Evolutionary conservation across 2,113 vertebrate species (phyloP).

Genomic region (Falco punctatus): DNA sequence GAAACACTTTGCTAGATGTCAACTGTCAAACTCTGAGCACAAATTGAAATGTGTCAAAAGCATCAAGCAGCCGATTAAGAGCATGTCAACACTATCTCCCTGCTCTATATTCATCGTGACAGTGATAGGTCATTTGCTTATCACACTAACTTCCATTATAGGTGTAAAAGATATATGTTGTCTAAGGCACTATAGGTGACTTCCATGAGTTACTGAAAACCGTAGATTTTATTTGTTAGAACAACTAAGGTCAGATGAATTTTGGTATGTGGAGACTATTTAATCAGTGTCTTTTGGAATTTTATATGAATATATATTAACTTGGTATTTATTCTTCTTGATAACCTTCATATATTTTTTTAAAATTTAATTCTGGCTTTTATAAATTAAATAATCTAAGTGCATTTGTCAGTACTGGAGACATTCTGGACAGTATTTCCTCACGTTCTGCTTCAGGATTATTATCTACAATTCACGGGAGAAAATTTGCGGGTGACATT

Average conservation of each 20-base stretch:
- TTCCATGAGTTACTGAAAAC: not conserved
- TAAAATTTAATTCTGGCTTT: not conserved
- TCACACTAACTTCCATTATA: not conserved
- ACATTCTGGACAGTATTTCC: not conserved
- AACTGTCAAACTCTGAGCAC: not conserved
- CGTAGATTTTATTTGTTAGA: not conserved
- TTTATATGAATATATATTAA: not conserved
- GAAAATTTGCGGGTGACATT: not conserved
- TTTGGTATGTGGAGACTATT: not conserved
- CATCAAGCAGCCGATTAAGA: constrained; percentile 9
- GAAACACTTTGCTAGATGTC: not conserved
- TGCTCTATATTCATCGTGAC: not conserved
- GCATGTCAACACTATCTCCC: not conserved
- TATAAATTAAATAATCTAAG: not conserved
- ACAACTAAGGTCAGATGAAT: not conserved
- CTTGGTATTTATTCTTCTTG: not conserved
- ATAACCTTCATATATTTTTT: not conserved
- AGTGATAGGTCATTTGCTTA: not conserved
- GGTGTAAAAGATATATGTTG: not conserved
- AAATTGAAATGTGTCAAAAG: constrained; percentile 34
- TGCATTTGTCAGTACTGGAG: not conserved
- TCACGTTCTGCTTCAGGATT: not conserved
- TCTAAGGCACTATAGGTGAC: not conserved
- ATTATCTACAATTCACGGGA: not conserved
- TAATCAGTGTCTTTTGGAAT: not conserved